Base-by-base conservation (phyloP, 2,888 invertebrate genomes). In the Limnephilus auricula region DNA sequence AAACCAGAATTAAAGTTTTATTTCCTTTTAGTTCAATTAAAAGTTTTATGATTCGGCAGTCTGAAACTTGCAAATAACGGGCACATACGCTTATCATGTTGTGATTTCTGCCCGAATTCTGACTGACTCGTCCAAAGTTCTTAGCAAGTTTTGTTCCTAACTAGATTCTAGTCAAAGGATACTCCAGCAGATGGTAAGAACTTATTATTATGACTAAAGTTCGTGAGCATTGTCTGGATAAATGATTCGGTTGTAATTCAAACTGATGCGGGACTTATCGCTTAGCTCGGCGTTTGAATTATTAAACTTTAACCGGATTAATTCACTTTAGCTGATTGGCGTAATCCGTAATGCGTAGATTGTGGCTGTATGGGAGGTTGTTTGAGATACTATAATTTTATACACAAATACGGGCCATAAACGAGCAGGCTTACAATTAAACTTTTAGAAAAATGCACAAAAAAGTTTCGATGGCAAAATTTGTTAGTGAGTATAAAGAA, bases 211-310 rank as follows among this genome's bases (percentile, higher is more conserved):
- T 87, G 30, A 65, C 65, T 65, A 87, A 87, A 87, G 50, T 87
- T 87, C 12, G 12, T n/a, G 30, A n/a, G 84, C 87, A 87, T 87
- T 87, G 87, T 87, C 87, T 87, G 87, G 50, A 87, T 87, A 87
- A 87, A 87, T 87, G 50, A 87, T 87, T 50, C 65, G 87, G 87
- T 40, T 85, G 34, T 85, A 85, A 37, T 85, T 85, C 40, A 85
- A 85, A 34, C 85, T 30, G 40, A 85, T 85, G 85, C 85, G 85
- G 85, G 85, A 85, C 37, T 40, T 85, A 37, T 40, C 37, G 85
- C 45, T 85, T 85, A 85, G 85, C 40, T 85, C 45, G 34, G 37
- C 9, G 40, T 82, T 34, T 82, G 25, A 82, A 32, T 82, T 9
- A 82, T 65, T 65, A 65, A 65, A 65, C 65, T 65, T 25, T 65